Percentiles rank a stretch among this genome's conserved stretches.
Evolutionary conservation across 2,888 invertebrate genomes (phyloP).

Genomic region (Eristalis tenax): DNA sequence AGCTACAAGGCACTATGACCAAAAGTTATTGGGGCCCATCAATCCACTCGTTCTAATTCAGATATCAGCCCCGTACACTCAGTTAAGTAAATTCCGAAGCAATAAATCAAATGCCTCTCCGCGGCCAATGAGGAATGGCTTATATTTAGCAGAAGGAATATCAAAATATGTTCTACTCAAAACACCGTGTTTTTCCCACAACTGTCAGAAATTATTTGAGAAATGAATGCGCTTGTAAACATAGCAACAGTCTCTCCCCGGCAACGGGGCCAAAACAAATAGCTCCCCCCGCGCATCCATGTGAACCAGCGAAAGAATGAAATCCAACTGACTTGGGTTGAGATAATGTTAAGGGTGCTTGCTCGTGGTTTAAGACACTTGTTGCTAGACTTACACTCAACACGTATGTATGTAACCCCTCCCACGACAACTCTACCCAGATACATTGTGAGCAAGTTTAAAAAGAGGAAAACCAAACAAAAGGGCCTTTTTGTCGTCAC

Average conservation of each 20-base stretch:
- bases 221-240: constrained; percentile 32
- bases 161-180: constrained; percentile 26
- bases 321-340: constrained; percentile 7
- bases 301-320: not conserved
- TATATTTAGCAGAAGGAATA: constrained; percentile 32
- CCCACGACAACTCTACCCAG: not conserved
- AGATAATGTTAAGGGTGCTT: not conserved
- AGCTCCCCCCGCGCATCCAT: not conserved
- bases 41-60: constrained; percentile 26
- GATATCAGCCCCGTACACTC: constrained; percentile 27
- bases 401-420: not conserved
- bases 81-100: constrained; percentile 25
- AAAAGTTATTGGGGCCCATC: constrained; percentile 29
- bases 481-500: constrained; percentile 42
- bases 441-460: not conserved
- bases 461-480: not conserved
- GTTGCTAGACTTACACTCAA: constrained; percentile 47
- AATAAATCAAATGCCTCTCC: constrained; percentile 40
- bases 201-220: constrained; percentile 25
- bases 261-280: constrained; percentile 13
- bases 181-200: constrained; percentile 27
- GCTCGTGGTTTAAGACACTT: constrained; percentile 27
- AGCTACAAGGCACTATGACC: constrained; percentile 29
- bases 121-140: constrained; percentile 6
- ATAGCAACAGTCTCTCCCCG: not conserved